phyloP scores from a whole-genome alignment of 2,888 invertebrate species.

The Drosophila eohydei region DNA sequence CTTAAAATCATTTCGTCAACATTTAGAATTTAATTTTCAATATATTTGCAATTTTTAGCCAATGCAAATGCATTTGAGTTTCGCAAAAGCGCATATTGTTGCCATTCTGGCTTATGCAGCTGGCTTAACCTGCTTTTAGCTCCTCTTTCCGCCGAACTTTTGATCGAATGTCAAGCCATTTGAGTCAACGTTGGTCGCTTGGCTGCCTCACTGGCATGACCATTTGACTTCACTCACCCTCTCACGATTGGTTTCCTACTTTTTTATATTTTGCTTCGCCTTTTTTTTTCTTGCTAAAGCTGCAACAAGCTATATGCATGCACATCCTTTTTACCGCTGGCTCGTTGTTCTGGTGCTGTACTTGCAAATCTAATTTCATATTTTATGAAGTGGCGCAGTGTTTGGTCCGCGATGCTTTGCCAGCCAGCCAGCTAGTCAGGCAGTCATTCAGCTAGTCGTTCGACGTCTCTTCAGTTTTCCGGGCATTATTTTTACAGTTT shows the following conservation, averaged over 20 bases:
- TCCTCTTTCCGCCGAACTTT: constrained; percentile 63
- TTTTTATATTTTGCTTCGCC: not conserved
- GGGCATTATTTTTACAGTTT: constrained; percentile 53
- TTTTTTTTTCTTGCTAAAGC: constrained; percentile 31
- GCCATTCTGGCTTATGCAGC: not conserved
- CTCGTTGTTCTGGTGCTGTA: constrained; percentile 47
- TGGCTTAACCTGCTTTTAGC: constrained; percentile 41
- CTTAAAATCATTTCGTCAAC: no score
- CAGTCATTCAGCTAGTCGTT: constrained; percentile 16
- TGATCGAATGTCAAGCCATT: constrained; percentile 79
- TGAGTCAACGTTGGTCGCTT: constrained; percentile 61
- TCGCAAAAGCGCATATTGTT: constrained; percentile 2
- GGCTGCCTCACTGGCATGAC: constrained; percentile 55
- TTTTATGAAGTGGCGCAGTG: constrained; percentile 74
- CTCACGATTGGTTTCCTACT: constrained; percentile 1
- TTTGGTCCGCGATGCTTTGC: constrained; percentile 37
- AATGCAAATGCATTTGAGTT: not conserved
- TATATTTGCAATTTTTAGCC: no score
- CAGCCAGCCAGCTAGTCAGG: not conserved
- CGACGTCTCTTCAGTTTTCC: constrained; percentile 39
- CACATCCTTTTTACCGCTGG: constrained; percentile 43
- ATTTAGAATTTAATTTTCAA: no score
- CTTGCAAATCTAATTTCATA: constrained; percentile 79
- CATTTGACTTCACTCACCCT: constrained; percentile 53
- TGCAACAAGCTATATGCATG: constrained; percentile 61